Evolutionary conservation across 2,797 vertebrate species (phyloP), one percentile per base, ranked within the genome.

Genomic region (Platalea minor): DNA sequence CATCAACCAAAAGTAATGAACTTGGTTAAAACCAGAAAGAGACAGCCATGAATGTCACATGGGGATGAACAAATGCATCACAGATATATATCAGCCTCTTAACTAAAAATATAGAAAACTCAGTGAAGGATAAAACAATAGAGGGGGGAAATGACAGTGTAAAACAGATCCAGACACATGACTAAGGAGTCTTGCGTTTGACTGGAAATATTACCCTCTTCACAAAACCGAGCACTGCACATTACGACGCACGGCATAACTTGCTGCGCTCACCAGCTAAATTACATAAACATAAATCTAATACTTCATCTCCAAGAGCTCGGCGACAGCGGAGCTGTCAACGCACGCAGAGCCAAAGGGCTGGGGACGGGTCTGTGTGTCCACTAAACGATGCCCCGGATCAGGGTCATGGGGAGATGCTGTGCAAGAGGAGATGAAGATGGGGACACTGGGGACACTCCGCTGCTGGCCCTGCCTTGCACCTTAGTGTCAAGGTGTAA

Each of bases 121-220:
- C 88, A 91, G 69, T 6, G 69, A 92, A 96, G 85, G 91, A 24
- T 87, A 88, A 92, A 93, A 88, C 59, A 84, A 70, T 11, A 19
- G 21, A 33, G 6, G 33, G 48, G 39, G 33, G 37, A 28, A 88
- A 91, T 3, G 9, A 85, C 88, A 94, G 63, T 31, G 45, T 75
- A 81, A 72, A 93, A 95, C 63, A 86, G 93, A 96, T 94, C 74
- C 88, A 79, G 94, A 84, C 75, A 53, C 46, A 33, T 65, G 91
- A 77, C 59, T 69, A 20, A 96, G 91, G 93, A 93, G 48, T 18
- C 59, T n/a, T 72, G 80, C 0, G 0, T 25, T 68, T 41, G 61
- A 46, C 67, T 85, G 80, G 94, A 92, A 93, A 89, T 80, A 63
- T 94, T 72, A 39, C 79, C 57, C 77, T 80, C 48, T 46, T 60